Conservation (phyloP, 2,113 vertebrate genomes). For the Etheostoma spectabile region DNA sequence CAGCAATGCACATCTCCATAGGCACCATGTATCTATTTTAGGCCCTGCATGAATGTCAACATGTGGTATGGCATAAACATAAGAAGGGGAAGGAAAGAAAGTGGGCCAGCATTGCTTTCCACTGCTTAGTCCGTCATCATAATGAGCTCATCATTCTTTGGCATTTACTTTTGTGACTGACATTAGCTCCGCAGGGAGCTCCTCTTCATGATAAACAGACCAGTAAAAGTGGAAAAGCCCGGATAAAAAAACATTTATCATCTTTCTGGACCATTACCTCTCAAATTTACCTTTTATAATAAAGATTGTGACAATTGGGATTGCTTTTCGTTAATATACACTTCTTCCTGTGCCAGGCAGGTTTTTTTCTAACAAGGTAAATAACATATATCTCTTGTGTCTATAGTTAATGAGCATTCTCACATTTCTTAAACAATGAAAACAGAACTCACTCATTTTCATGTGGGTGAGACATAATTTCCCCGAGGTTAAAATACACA, state of each 20-base stretch:
- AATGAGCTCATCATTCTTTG: conserved; percentile 58
- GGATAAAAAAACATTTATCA: conserved; percentile 55
- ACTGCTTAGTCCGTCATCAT: conserved; percentile 15
- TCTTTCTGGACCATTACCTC: conserved; percentile 54
- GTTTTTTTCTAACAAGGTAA: conserved; percentile 40
- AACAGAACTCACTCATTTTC: conserved; percentile 42
- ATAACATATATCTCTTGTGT: conserved; percentile 26
- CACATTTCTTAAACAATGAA: conserved; percentile 41
- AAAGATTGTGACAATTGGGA: conserved; percentile 27
- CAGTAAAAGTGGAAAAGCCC: conserved; percentile 20
- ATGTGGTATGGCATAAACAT: conserved; percentile 20
- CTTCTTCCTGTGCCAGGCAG: conserved; percentile 15
- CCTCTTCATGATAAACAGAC: conserved; percentile 58
- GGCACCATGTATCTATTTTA: conserved; percentile 31
- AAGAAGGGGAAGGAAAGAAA: background rate
- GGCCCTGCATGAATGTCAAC: conserved; percentile 19
- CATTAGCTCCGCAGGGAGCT: conserved; percentile 54
- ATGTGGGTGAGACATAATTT: conserved; percentile 41
- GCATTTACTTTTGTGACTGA: conserved; percentile 52
- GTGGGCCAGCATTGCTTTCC: conserved; percentile 4
- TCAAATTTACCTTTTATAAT: conserved; percentile 41
- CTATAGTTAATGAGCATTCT: conserved; percentile 41
- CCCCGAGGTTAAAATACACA: conserved; percentile 46
- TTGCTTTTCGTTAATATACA: conserved; percentile 29
- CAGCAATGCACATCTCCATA: conserved; percentile 24